These are phyloP conservation scores for Tinea trinotella DNA, from an alignment of 2,888 invertebrate genomes.

Conservation along the genomic window DNA sequence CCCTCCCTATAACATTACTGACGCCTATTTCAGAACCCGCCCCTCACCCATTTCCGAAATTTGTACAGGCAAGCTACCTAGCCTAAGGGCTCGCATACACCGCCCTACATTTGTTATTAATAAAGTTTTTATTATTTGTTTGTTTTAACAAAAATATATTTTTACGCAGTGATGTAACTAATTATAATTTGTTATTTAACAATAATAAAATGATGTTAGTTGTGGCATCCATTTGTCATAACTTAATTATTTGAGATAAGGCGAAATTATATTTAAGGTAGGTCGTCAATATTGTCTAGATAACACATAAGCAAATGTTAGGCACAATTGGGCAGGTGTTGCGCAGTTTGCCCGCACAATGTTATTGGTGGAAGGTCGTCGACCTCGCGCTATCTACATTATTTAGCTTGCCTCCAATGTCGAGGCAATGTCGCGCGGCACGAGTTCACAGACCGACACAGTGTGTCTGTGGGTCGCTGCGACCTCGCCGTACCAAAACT, in stretches of 20 bases:
- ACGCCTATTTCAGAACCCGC: conserved; percentile 2
- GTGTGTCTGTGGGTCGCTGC: conserved; percentile 56
- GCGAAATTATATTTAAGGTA: no score
- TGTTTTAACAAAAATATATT: no score
- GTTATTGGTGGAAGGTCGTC: conserved; percentile 66
- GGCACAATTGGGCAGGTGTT: conserved; percentile 41
- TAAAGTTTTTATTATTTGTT: no score
- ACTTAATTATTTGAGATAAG: no score
- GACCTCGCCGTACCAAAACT: conserved; percentile 66
- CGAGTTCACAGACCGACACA: conserved; percentile 55
- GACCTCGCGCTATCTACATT: conserved; percentile 66
- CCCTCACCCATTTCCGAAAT: not conserved
- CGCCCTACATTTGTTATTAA: no score
- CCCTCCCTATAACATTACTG: not conserved
- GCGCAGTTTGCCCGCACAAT: conserved; percentile 53
- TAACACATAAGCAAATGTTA: not conserved
- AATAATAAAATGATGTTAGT: no score
- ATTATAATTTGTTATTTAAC: no score
- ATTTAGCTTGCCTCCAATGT: conserved; percentile 64
- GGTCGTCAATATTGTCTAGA: not conserved
- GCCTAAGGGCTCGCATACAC: not conserved
- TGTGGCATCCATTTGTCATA: no score
- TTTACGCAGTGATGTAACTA: no score
- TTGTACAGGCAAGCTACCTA: not conserved
- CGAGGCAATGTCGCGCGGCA: conserved; percentile 65